These are phyloP conservation scores for Azorinus chamasolen DNA, from an alignment of 2,888 invertebrate species.

Conservation along the genomic window DNA sequence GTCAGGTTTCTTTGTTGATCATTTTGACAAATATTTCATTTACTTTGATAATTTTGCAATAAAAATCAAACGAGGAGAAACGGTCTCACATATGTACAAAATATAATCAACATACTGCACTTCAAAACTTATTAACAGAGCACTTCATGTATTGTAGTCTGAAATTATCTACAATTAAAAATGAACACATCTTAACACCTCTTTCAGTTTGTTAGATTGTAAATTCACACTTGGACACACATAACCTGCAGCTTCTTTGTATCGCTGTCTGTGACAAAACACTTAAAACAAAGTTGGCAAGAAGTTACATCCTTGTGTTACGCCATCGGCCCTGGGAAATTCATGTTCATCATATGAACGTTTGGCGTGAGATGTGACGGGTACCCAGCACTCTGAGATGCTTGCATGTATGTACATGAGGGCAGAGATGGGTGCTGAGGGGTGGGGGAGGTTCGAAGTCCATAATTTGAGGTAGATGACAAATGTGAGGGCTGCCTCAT, in stretches of 20 bases:
- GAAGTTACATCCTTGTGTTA: conserved; percentile 52
- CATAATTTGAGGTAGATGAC: conserved; percentile 73
- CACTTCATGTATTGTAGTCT: conserved; percentile 20
- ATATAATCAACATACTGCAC: conserved; percentile 15
- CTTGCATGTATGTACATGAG: conserved; percentile 84
- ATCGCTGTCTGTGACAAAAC: too few relatives aligned
- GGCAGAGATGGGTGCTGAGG: conserved; percentile 77
- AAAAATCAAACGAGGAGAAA: neutral
- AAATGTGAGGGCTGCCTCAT: conserved; percentile 71
- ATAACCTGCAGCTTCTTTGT: too few relatives aligned
- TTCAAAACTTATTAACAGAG: conserved; percentile 21
- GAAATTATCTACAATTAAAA: neutral
- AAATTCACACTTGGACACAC: too few relatives aligned
- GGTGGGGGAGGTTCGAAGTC: conserved; percentile 72
- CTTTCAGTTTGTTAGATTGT: neutral
- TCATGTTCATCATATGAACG: conserved; percentile 84
- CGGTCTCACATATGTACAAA: conserved; percentile 5
- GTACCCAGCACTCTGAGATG: conserved; percentile 76
- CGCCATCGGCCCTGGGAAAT: conserved; percentile 82
- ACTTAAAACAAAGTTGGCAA: too few relatives aligned
- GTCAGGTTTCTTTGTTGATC: too few relatives aligned
- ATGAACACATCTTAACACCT: neutral
- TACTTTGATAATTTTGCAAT: too few relatives aligned
- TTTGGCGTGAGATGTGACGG: conserved; percentile 67
- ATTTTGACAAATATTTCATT: too few relatives aligned